Percentiles rank a stretch among this genome's conserved stretches.
Evolutionary conservation across 2,797 vertebrate genomes (phyloP).

Genomic region (Vipera latastei): DNA sequence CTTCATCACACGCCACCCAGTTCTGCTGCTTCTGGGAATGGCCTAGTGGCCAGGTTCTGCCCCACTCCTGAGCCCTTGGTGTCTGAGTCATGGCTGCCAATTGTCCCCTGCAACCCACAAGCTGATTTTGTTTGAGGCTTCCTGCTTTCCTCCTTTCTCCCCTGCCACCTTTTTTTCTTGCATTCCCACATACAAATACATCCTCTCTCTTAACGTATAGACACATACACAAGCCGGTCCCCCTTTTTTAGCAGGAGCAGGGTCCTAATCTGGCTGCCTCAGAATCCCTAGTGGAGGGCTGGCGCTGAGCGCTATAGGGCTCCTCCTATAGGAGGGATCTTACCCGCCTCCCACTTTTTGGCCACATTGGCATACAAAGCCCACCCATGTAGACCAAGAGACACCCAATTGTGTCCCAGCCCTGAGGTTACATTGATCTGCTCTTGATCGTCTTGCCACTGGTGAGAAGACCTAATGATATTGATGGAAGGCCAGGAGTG

Average conservation of each 20-base stretch:
- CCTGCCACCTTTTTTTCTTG: background rate
- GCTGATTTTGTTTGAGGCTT: background rate
- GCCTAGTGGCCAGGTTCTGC: background rate
- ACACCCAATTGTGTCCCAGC: background rate
- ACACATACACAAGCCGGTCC: too few species aligned
- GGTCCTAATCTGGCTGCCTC: background rate
- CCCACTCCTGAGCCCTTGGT: background rate
- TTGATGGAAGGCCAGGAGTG: background rate
- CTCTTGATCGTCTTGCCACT: background rate
- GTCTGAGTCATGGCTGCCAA: background rate
- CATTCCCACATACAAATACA: background rate
- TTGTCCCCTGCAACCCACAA: background rate
- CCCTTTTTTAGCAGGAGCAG: background rate
- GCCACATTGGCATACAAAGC: background rate
- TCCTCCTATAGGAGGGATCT: background rate
- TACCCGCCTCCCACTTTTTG: background rate
- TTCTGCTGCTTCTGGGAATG: background rate
- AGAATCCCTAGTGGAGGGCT: background rate
- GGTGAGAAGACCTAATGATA: background rate
- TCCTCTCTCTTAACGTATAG: background rate
- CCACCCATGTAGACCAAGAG: background rate
- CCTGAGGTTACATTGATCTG: background rate
- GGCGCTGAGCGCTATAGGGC: background rate
- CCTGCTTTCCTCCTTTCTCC: background rate
- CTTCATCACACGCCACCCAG: background rate